A percentile compares a stretch with the other conserved stretches of the same genome.
Conservation (phyloP, 2,113 vertebrate species). For the Phaethon lepturus region DNA sequence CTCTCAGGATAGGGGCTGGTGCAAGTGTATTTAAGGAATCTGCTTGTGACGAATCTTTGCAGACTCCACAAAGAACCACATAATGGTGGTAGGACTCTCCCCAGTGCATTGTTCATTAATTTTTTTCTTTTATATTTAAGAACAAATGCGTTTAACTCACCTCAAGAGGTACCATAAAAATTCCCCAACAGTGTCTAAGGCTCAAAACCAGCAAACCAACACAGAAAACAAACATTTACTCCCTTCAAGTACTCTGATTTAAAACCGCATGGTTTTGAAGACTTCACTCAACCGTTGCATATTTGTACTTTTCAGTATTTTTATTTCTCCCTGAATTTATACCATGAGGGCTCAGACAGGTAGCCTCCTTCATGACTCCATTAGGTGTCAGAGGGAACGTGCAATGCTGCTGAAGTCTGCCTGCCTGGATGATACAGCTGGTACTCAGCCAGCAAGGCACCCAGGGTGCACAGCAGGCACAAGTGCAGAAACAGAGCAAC, state of each 20-base stretch:
- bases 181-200: background rate
- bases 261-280: background rate
- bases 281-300: fast-evolving
- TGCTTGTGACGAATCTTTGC: background rate
- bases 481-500: background rate
- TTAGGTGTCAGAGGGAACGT: background rate
- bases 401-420: background rate
- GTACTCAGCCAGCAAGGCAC: background rate
- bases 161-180: background rate
- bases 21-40: background rate
- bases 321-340: background rate
- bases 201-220: background rate
- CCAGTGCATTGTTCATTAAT: background rate
- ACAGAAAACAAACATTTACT: background rate
- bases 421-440: background rate
- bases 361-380: background rate
- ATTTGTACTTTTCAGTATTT: background rate
- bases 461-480: background rate
- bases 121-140: background rate
- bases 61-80: background rate
- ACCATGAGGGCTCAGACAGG: fast-evolving
- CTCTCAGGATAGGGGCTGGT: background rate
- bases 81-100: background rate
- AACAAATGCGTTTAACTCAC: background rate
- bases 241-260: background rate